Evolutionary conservation across 2,888 invertebrate species (phyloP), one percentile per base, ranked within the genome.

Genomic region (Agonopterix arenella): DNA sequence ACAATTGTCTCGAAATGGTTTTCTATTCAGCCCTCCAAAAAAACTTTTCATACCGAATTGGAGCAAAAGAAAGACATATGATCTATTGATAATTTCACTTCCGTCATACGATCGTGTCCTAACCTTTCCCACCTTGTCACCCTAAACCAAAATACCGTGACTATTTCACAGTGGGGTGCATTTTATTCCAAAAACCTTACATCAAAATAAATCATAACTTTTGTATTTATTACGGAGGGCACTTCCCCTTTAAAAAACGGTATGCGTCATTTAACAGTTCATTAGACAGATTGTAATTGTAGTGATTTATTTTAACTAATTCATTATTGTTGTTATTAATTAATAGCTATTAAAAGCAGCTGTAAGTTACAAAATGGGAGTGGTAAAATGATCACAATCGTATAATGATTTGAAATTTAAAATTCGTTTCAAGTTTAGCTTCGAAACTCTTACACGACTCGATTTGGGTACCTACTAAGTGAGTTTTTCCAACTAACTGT

Each of bases 211-310:
- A 52, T 51, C 51, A 51, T 28, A 45, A 50, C 41, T 9, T 8
- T 13, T 44, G 43, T 48, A 40, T 43, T 46, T 46, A 11, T 36
- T 13, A 47, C 28, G 41, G 40, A 28, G 48, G 36, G 57, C 43
- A 55, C 49, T 41, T 52, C 48, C 53, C 54, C 46, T 56, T 59
- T 56, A 51, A 48, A 50, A 53, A 55, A 58, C 56, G 54, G 54
- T 49, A 52, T 51, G 54, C 54, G 51, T 53, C 51, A 43, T 51
- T 53, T 49, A 44, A 45, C 48, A 57, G 56, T 54, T 55, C 53
- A 55, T 53, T 53, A 53, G 38, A 44, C 11, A 46, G 28, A 28
- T 28, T 45, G 43, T 51, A 51, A 51, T 48, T 51, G 48, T 16
- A 18, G 38, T 45, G 48, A 48, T 51, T 51, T 51, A 45, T 51